Base-by-base conservation (phyloP, 1,140 invertebrate genomes). In the Hypothenemus hampei region DNA sequence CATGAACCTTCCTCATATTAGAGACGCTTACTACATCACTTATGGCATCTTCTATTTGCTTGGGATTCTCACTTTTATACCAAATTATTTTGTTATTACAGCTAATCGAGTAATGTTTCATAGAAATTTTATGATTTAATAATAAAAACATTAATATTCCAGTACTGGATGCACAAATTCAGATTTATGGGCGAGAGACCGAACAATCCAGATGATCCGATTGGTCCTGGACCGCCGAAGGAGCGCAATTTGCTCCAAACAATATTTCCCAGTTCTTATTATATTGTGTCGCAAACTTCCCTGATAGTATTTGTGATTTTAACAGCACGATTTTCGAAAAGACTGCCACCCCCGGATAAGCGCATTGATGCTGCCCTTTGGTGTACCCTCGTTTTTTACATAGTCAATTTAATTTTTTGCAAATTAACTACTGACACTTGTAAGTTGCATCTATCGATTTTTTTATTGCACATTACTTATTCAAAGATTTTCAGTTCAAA, bases 151-250 rank as follows among this genome's bases (percentile, higher is more conserved):
- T n/a, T n/a, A n/a, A n/a, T n/a, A 19, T 62, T 59, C 24, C 21
- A 63, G 61, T 63, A 60, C 29, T 63, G 61, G 61, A 53, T 60
- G 54, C 60, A 44, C 29, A 63, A 60, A 53, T 58, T 63, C 35
- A 35, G 59, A 33, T 37, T 54, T 41, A 26, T 51, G 21, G 50
- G 50, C 7, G n/a, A 15, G 3, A 8, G 16, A n/a, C 11, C 37
- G 3, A 23, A 44, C 15, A 2, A 8, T 7, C 22, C 21, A 1
- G 43, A 55, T 39, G 22, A 35, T 4, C 23, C 19, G 21, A 3
- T 8, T 41, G 24, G 33, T 8, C 47, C 48, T 21, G 24, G 33
- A 4, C 47, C 48, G n/a, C 48, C 36, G 5, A 16, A 20, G 11
- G 29, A 62, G 10, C 23, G 57, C 13, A 62, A 58, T 19, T 22